phyloP scores from a whole-genome alignment of 2,113 vertebrate species.

The Cebidichthys violaceus region DNA sequence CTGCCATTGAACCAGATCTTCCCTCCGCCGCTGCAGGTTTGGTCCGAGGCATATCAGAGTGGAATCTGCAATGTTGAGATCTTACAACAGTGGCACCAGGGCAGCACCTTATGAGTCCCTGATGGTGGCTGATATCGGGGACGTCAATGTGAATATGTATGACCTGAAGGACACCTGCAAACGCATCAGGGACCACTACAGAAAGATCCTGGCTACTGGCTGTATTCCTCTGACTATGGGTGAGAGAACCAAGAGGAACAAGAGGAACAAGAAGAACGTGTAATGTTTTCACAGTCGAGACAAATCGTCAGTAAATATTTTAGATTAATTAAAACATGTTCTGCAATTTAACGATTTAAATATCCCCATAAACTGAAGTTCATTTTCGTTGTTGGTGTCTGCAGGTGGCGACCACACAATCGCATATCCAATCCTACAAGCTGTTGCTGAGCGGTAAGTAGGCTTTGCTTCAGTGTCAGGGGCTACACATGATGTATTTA shows the following conservation, averaged over 20 bases:
- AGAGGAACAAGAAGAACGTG: background rate
- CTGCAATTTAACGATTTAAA: background rate
- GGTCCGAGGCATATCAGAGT: conserved; percentile 91
- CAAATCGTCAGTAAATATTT: background rate
- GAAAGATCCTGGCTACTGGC: conserved; percentile 78
- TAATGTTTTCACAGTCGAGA: no score
- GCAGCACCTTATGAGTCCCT: conserved; percentile 90
- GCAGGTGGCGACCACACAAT: conserved; percentile 96
- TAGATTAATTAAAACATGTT: background rate
- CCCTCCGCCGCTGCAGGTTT: conserved; percentile 82
- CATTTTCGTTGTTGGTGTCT: conserved; percentile 20
- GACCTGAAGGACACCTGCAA: conserved; percentile 91
- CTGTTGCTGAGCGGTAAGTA: conserved; percentile 89
- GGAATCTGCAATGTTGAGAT: conserved; percentile 87
- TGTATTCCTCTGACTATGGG: conserved; percentile 93
- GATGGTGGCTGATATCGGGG: conserved; percentile 91
- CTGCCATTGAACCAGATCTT: background rate
- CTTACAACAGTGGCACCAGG: conserved; percentile 83
- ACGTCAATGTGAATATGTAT: conserved; percentile 90
- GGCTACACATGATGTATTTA: background rate
- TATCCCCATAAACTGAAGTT: background rate
- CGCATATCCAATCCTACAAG: conserved; percentile 94
- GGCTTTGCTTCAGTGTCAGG: background rate
- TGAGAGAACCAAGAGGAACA: conserved; percentile 79
- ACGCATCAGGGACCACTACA: conserved; percentile 86